Conservation (phyloP, 1,140 invertebrate genomes). For the Diprion similis region DNA sequence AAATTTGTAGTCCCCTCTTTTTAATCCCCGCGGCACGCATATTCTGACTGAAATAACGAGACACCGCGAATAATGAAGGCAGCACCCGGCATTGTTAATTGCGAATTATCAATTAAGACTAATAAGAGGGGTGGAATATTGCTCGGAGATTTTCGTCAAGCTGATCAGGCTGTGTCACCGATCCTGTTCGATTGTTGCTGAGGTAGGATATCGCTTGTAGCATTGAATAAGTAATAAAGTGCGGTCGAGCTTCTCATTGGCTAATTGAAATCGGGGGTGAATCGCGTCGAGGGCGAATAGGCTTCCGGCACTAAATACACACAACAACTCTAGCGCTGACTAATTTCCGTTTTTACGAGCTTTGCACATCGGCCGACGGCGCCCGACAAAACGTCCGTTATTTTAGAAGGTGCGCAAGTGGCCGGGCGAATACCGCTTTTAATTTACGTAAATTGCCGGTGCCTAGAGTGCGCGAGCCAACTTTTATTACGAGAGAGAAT, state of each 20-base stretch:
- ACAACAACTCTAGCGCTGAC: neutral
- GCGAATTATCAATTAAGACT: constrained; percentile 1
- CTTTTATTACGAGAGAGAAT: constrained; percentile 11
- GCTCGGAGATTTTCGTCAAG: neutral
- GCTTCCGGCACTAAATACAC: no score
- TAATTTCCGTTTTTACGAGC: neutral
- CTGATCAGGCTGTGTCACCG: neutral
- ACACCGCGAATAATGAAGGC: no score
- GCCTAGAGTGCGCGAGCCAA: neutral
- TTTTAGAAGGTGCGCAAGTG: neutral
- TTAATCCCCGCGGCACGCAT: no score
- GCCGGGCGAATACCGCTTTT: constrained; percentile 36
- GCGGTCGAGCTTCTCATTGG: neutral
- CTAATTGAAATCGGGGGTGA: no score
- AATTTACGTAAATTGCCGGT: constrained; percentile 55
- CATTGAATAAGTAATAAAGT: constrained; percentile 2
- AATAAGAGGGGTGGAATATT: neutral
- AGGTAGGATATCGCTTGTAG: neutral
- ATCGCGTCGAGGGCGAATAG: no score
- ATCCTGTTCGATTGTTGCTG: neutral
- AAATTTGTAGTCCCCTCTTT: no score
- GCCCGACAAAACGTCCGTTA: neutral
- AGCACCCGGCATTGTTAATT: neutral
- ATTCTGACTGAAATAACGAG: no score
- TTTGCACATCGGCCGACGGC: no score